Evolutionary conservation across 2,113 vertebrate genomes (phyloP).

Genomic region (Orthonyx spaldingii): DNA sequence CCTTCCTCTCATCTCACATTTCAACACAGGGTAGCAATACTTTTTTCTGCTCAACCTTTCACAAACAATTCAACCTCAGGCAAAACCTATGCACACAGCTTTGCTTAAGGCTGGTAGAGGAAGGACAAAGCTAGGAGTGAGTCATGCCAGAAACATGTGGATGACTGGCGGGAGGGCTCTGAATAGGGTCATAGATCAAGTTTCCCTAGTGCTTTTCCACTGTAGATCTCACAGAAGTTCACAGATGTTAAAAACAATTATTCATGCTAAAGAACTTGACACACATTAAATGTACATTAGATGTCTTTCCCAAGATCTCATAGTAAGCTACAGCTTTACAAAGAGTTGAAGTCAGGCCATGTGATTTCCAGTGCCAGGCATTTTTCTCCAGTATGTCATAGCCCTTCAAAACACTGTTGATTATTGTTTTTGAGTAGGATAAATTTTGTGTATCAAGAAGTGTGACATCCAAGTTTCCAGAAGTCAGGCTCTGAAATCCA

Average conservation of each 20-base stretch:
- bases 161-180: neutral
- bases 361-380: neutral
- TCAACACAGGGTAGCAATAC: neutral
- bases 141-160: neutral
- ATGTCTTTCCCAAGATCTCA: neutral
- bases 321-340: neutral
- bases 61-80: neutral
- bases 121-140: neutral
- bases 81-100: neutral
- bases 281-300: neutral
- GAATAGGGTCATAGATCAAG: neutral
- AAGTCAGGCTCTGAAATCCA: neutral
- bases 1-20: neutral
- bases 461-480: neutral
- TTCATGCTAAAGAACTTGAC: neutral
- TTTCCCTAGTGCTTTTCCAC: neutral
- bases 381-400: neutral
- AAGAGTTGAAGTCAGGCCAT: neutral
- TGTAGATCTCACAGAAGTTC: neutral
- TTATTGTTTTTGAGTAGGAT: neutral
- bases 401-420: neutral
- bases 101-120: neutral
- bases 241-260: neutral
- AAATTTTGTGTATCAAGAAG: neutral
- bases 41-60: neutral